These are phyloP conservation scores for Dendrophyllia cribrosa DNA, from an alignment of 64 coral and sea anemone genomes.

Conservation along the genomic window DNA sequence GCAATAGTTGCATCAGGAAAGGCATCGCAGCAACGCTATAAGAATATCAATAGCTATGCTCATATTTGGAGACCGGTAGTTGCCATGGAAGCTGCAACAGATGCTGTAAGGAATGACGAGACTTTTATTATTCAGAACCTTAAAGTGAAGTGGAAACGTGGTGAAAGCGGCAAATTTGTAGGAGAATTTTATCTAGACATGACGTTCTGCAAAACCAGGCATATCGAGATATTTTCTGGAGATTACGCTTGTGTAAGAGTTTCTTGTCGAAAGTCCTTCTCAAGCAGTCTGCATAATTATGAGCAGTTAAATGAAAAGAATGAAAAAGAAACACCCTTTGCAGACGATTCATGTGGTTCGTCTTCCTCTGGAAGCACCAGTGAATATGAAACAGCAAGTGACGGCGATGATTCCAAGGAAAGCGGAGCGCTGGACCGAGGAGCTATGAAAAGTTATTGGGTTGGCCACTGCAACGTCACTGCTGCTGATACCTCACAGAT, in stretches of 20 bases:
- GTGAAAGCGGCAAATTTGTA: not conserved
- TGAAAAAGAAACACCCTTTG: not conserved
- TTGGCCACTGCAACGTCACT: slow-evolving; percentile 58
- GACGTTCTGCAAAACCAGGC: slow-evolving; percentile 16
- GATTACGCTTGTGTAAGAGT: slow-evolving; percentile 71
- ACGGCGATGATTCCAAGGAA: not conserved
- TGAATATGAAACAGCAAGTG: not conserved
- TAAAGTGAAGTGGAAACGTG: slow-evolving; percentile 11
- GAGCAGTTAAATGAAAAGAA: not conserved
- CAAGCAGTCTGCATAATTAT: no score
- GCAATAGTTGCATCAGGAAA: slow-evolving; percentile 26
- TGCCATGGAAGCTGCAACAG: slow-evolving; percentile 61
- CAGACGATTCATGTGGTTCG: not conserved
- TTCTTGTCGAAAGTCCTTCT: not conserved
- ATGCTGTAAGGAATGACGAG: slow-evolving; percentile 43
- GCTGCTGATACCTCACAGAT: no score
- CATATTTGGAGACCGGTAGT: slow-evolving; percentile 54
- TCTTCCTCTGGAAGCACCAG: not conserved
- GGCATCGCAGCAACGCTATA: slow-evolving; percentile 41
- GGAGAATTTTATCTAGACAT: slow-evolving; percentile 26
- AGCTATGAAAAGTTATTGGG: slow-evolving; percentile 16
- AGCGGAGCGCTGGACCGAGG: not conserved
- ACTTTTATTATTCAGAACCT: slow-evolving; percentile 42
- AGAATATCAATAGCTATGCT: not conserved
- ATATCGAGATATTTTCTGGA: slow-evolving; percentile 48